phyloP scores from a whole-genome alignment of 1,140 invertebrate species.

The Caenorhabditis latens region DNA sequence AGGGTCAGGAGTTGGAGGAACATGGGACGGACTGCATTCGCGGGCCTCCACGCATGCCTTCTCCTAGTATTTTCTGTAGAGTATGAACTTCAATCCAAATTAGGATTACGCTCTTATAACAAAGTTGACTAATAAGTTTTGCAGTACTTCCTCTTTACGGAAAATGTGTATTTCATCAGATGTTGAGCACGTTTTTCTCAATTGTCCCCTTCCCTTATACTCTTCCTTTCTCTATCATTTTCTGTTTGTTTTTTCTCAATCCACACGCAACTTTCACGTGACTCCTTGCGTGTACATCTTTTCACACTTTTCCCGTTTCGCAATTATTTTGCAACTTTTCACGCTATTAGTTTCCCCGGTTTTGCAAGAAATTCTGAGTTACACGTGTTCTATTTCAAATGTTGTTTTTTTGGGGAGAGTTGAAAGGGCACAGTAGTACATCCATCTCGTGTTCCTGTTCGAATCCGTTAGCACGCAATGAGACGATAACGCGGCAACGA shows the following conservation, averaged over 20 bases:
- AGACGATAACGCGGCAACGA: constrained; percentile 17
- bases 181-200: too few species aligned
- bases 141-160: too few species aligned
- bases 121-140: too few species aligned
- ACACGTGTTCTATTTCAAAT: constrained; percentile 1
- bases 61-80: too few species aligned
- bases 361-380: neutral
- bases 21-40: too few species aligned
- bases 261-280: constrained; percentile 24
- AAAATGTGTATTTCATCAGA: too few species aligned
- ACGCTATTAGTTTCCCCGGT: neutral
- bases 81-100: too few species aligned
- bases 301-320: neutral
- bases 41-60: too few species aligned
- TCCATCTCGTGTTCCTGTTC: constrained; percentile 25
- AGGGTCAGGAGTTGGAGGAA: too few species aligned
- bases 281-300: neutral
- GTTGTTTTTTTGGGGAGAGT: neutral
- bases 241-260: constrained; percentile 10
- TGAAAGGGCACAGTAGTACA: neutral
- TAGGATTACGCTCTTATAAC: too few species aligned
- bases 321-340: neutral
- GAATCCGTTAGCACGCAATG: constrained; percentile 44
- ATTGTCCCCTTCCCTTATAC: too few species aligned
- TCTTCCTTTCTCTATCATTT: neutral